A percentile compares a stretch with the other conserved stretches of the same genome.
phyloP scores from a whole-genome alignment of 2,113 vertebrate genomes.

The Beaufortia kweichowensis region DNA sequence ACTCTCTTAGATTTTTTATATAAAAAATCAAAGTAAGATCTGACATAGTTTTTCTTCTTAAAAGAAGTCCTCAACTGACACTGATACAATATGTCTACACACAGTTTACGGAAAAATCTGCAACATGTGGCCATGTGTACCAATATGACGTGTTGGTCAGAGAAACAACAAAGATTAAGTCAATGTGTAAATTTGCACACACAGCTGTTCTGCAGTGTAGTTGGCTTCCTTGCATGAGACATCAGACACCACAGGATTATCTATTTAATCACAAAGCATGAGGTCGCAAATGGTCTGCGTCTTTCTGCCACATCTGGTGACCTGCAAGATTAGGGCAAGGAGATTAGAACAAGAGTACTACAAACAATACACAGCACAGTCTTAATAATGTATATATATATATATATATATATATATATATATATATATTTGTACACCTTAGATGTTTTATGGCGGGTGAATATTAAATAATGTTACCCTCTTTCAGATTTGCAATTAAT shows the following conservation, averaged over 20 bases:
- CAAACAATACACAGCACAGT: neutral
- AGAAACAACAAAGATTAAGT: slow-evolving; percentile 4
- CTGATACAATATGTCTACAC: slow-evolving; percentile 12
- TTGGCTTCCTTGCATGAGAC: neutral
- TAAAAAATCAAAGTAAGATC: no score
- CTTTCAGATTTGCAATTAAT: slow-evolving; percentile 33
- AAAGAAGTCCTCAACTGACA: neutral
- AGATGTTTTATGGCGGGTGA: neutral
- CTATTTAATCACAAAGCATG: slow-evolving; percentile 18
- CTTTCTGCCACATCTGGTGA: slow-evolving; percentile 19
- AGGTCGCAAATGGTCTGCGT: neutral
- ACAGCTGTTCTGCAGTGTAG: slow-evolving; percentile 28
- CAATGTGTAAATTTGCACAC: slow-evolving; percentile 29
- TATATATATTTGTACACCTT: no score
- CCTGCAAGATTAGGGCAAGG: neutral
- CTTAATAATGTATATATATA: no score
- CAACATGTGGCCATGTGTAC: slow-evolving; percentile 18
- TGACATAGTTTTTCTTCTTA: no score
- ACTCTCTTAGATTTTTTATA: no score
- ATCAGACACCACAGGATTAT: slow-evolving; percentile 36
- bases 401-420: no score
- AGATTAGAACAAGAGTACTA: neutral
- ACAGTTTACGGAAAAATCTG: neutral
- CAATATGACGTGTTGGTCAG: slow-evolving; percentile 17
- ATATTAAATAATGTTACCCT: neutral